Evolutionary conservation across 2,797 vertebrate species (phyloP).

Genomic region (Bufotes viridis): DNA sequence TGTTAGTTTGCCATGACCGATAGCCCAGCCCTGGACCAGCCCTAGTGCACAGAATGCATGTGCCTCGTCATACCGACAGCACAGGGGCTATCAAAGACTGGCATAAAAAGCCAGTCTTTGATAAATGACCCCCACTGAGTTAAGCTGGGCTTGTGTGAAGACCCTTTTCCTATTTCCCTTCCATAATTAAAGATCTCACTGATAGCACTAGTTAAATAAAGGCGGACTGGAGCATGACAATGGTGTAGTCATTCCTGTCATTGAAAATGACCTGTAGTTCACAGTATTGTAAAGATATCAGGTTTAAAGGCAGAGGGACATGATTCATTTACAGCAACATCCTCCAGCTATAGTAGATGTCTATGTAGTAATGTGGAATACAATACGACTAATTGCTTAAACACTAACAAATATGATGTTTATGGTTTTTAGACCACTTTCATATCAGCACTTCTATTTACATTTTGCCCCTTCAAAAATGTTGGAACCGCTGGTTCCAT

Average conservation of each 20-base stretch:
- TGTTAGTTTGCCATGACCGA: no score
- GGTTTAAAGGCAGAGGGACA: background rate
- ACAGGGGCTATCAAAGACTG: no score
- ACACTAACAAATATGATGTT: no score
- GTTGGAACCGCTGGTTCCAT: no score
- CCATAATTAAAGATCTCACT: conserved; percentile 38
- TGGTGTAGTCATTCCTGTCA: conserved; percentile 10
- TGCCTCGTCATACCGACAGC: no score
- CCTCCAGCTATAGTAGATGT: background rate
- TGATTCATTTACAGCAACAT: background rate
- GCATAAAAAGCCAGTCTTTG: no score
- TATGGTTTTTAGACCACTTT: no score
- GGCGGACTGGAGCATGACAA: background rate
- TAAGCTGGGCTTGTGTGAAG: background rate
- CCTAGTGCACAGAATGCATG: no score
- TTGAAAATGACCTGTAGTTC: conserved; percentile 16
- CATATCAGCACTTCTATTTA: no score
- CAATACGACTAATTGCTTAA: no score
- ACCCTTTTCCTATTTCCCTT: conserved; percentile 27
- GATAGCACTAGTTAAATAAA: conserved; percentile 26
- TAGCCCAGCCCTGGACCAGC: no score
- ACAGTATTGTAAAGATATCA: background rate
- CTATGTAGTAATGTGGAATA: background rate
- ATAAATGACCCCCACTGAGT: background rate
- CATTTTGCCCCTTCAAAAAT: no score